phyloP scores from a whole-genome alignment of 2,797 vertebrate genomes.

The Leucoraja ocellata region DNA sequence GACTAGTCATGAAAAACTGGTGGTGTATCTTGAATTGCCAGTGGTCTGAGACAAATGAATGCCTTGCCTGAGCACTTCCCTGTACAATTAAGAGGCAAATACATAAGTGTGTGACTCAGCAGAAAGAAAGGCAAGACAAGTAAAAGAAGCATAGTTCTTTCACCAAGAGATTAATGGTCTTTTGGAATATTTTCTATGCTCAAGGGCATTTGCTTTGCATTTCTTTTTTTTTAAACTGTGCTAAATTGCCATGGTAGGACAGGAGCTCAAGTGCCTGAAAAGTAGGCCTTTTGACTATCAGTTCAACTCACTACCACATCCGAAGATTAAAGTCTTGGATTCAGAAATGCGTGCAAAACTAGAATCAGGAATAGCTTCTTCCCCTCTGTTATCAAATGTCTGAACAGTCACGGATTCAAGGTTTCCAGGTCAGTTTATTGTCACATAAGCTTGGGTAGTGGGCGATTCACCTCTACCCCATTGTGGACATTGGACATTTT shows the following conservation, averaged over 20 bases:
- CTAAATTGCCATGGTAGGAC: not conserved
- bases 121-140: not conserved
- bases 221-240: not conserved
- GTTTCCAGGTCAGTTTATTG: too few relatives aligned
- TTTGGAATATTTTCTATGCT: not conserved
- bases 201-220: not conserved
- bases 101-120: not conserved
- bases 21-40: too few relatives aligned
- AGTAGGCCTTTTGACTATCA: too few relatives aligned
- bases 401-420: too few relatives aligned
- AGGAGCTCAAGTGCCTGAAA: too few relatives aligned
- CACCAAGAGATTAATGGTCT: not conserved
- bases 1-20: not conserved
- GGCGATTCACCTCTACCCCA: too few relatives aligned
- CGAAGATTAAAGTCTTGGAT: too few relatives aligned
- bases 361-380: too few relatives aligned
- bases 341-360: too few relatives aligned
- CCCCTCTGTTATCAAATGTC: too few relatives aligned
- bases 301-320: not conserved
- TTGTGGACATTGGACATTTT: too few relatives aligned
- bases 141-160: not conserved
- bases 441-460: too few relatives aligned
- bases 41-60: not conserved
- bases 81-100: not conserved
- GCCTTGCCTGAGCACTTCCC: not conserved